Evolutionary conservation across 2,797 vertebrate genomes (phyloP).

Genomic region (Catamblyrhynchus diadema): DNA sequence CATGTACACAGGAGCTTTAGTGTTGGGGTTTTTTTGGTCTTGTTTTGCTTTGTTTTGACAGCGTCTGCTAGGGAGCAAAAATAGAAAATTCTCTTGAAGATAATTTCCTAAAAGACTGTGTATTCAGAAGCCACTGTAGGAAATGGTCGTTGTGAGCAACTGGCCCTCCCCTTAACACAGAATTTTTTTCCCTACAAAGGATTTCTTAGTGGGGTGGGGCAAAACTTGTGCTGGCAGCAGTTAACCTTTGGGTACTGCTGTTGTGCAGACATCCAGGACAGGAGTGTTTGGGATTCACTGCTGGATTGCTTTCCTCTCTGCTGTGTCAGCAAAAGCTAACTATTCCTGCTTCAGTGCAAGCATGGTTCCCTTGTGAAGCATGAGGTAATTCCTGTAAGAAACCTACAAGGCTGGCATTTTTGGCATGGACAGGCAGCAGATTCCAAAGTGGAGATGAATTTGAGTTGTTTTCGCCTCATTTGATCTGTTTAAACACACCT

Average conservation of each 20-base stretch:
- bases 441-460: background rate
- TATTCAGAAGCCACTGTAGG: background rate
- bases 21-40: background rate
- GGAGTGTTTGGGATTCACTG: background rate
- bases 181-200: background rate
- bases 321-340: background rate
- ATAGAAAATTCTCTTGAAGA: background rate
- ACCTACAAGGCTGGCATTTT: background rate
- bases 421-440: background rate
- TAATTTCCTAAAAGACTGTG: background rate
- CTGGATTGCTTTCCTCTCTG: background rate
- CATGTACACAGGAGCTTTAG: accelerated
- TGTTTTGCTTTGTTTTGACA: background rate
- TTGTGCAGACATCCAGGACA: background rate
- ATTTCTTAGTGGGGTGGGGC: background rate
- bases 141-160: background rate
- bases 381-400: background rate
- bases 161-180: background rate
- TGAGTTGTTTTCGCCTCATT: accelerated
- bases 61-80: background rate
- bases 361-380: background rate
- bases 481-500: background rate
- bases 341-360: background rate
- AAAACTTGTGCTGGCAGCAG: background rate
- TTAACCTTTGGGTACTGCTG: background rate